These are phyloP conservation scores for Xanthorhoe spadicearia DNA, from an alignment of 2,888 invertebrate genomes.

Conservation along the genomic window DNA sequence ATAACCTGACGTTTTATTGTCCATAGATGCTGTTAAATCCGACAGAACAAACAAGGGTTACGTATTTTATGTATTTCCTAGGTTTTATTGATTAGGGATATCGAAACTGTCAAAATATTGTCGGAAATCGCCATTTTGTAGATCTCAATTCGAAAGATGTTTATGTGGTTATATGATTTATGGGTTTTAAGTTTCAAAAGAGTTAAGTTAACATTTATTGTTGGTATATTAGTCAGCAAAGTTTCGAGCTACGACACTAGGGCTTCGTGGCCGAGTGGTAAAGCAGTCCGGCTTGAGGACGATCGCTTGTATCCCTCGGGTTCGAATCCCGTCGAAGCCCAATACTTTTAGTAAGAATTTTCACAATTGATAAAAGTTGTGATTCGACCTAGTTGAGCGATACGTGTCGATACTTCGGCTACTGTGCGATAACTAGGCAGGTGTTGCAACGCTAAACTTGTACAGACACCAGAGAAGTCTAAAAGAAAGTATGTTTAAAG, in stretches of 20 bases:
- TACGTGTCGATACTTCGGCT: conserved; percentile 27
- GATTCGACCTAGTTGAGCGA: conserved; percentile 41
- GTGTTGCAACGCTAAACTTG: conserved; percentile 25
- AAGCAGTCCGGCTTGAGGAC: too few relatives aligned
- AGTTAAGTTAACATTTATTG: too few relatives aligned
- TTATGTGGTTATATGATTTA: too few relatives aligned
- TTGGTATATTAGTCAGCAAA: too few relatives aligned
- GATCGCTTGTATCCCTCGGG: too few relatives aligned
- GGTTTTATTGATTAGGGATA: conserved; percentile 21
- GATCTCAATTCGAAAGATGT: background rate
- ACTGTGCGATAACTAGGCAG: background rate
- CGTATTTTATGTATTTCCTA: conserved; percentile 42
- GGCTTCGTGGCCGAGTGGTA: too few relatives aligned
- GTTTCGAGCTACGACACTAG: too few relatives aligned
- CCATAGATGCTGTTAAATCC: conserved; percentile 44
- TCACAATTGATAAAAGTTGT: background rate
- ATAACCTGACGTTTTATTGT: conserved; percentile 44
- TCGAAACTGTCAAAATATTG: conserved; percentile 2
- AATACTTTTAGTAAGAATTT: too few relatives aligned
- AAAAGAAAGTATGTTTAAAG: too few relatives aligned
- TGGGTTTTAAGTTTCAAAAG: too few relatives aligned
- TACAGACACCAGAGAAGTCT: conserved; percentile 9
- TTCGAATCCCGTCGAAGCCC: too few relatives aligned
- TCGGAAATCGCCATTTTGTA: background rate
- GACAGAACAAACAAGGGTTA: conserved; percentile 46